phyloP scores from a whole-genome alignment of 2,797 vertebrate species.

The Caiman crocodilus region DNA sequence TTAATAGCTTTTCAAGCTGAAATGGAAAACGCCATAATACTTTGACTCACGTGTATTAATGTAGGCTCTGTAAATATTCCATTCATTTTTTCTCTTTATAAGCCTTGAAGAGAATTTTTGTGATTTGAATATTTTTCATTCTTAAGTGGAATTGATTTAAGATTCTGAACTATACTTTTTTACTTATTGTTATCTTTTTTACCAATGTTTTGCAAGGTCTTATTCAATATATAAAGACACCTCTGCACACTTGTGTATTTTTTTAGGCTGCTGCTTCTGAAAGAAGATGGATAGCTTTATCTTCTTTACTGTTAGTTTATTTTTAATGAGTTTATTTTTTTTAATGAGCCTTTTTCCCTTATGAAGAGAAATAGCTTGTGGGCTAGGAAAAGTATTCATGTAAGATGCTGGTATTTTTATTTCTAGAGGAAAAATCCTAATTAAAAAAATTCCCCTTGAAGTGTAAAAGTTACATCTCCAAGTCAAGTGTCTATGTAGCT shows the following conservation, averaged over 20 bases:
- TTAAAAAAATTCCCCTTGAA: neutral
- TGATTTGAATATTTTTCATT: neutral
- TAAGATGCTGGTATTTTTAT: neutral
- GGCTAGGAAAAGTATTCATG: neutral
- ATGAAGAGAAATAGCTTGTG: neutral
- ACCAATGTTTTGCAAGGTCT: constrained; percentile 29
- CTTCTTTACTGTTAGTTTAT: neutral
- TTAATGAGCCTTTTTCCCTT: neutral
- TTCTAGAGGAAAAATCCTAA: neutral
- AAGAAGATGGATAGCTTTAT: neutral
- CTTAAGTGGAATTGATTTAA: constrained; percentile 49
- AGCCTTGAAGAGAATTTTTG: neutral
- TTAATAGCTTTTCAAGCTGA: constrained; percentile 53
- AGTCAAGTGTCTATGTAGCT: neutral
- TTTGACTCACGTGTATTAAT: constrained; percentile 40
- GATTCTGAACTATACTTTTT: neutral
- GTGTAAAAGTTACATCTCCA: neutral
- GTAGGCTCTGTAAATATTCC: constrained; percentile 28
- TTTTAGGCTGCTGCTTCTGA: neutral
- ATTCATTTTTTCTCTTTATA: constrained; percentile 10
- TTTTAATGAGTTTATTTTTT: neutral
- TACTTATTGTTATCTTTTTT: constrained; percentile 32
- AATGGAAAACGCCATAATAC: constrained; percentile 26
- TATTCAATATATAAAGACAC: neutral
- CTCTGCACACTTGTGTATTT: fast-evolving